These are phyloP conservation scores for Drosophila percnosoma DNA, from an alignment of 2,888 invertebrate genomes.

Conservation along the genomic window DNA sequence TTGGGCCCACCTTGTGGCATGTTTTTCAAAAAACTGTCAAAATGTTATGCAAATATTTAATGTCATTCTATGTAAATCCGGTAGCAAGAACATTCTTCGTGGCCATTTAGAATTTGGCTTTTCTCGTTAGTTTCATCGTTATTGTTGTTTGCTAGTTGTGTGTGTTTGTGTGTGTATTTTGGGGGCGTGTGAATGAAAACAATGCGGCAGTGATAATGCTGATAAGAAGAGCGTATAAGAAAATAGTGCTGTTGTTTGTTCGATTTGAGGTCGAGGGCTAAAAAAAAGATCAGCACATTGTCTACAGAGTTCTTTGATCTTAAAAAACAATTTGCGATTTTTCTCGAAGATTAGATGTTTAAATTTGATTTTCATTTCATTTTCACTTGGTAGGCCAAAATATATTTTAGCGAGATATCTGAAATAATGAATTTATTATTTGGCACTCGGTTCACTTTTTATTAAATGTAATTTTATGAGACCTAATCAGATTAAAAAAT, in stretches of 20 bases:
- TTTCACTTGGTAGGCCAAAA: no score
- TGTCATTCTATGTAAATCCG: conserved; percentile 66
- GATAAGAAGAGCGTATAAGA: conserved; percentile 57
- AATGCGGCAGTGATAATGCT: conserved; percentile 77
- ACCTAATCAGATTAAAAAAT: neutral
- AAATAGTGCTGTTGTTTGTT: conserved; percentile 18
- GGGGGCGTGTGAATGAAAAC: conserved; percentile 82
- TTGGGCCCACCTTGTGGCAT: conserved; percentile 68
- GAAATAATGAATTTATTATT: neutral
- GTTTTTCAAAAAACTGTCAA: conserved; percentile 78
- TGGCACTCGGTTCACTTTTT: neutral
- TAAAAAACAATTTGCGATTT: neutral
- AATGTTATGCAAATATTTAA: conserved; percentile 76
- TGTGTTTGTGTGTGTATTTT: conserved; percentile 58
- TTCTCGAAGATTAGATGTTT: neutral
- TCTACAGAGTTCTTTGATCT: neutral
- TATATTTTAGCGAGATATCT: neutral
- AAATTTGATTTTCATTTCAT: neutral
- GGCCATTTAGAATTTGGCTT: conserved; percentile 34
- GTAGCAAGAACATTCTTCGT: conserved; percentile 11
- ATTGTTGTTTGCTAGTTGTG: conserved; percentile 26
- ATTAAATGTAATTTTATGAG: neutral
- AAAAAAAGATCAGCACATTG: neutral
- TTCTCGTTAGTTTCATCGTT: conserved; percentile 20
- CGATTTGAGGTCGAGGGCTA: conserved; percentile 38